Percentiles rank a stretch among this genome's conserved stretches.
phyloP scores from a whole-genome alignment of 1,140 invertebrate species.

The Paraescarpia echinospica region DNA sequence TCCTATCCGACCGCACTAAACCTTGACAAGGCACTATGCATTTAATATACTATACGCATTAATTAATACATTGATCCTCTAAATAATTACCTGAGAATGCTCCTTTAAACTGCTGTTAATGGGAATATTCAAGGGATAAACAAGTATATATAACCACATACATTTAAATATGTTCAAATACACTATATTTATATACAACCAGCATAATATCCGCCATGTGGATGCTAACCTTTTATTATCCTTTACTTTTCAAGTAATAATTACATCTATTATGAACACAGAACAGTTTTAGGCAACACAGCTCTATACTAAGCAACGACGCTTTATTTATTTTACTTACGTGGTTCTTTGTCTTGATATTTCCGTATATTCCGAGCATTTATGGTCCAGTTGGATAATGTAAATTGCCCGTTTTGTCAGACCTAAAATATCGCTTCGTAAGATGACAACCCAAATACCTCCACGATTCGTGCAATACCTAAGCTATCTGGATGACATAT shows the following conservation, averaged over 20 bases:
- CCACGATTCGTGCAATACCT: neutral
- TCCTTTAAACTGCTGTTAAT: too few relatives aligned
- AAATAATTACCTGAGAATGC: too few relatives aligned
- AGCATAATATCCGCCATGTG: too few relatives aligned
- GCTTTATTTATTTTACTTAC: neutral
- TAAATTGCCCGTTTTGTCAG: neutral
- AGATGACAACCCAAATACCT: neutral
- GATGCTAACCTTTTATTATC: neutral
- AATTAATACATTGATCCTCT: too few relatives aligned
- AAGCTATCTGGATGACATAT: neutral
- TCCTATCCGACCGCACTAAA: too few relatives aligned
- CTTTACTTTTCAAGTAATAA: neutral
- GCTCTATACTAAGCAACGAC: too few relatives aligned
- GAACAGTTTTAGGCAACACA: too few relatives aligned
- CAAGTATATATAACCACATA: too few relatives aligned
- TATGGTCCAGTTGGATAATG: neutral
- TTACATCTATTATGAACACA: too few relatives aligned
- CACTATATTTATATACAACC: neutral
- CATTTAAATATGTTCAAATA: neutral
- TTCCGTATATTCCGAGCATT: neutral
- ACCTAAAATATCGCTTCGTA: neutral
- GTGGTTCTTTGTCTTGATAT: neutral
- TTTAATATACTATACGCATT: too few relatives aligned
- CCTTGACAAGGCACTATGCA: too few relatives aligned
- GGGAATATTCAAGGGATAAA: too few relatives aligned